Evolutionary conservation across 2,888 invertebrate genomes (phyloP), one percentile per base, ranked within the genome.

Genomic region (Cremastobaeus sp.): DNA sequence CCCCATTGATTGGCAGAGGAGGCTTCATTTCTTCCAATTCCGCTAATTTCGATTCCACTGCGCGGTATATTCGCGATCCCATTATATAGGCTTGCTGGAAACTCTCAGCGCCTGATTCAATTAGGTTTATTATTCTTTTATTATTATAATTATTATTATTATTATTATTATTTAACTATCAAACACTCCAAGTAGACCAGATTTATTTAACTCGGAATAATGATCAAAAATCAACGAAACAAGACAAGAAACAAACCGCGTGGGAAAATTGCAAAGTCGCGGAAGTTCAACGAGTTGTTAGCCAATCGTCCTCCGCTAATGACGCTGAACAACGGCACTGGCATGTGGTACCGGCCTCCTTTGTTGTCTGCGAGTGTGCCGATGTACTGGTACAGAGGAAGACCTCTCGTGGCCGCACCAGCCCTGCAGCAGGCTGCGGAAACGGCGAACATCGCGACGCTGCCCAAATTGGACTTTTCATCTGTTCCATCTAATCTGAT

Each of bases 361-460:
- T 52, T 62, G 47, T 82, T 85, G 8, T 83, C 82, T 0, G 82
- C 81, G 28, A 86, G 57, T 39, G 80, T 77, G 1, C 83, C 83
- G 14, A 87, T 83, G 45, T 87, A 86, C 32, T 79, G 79, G 69
- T 86, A 86, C 15, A 86, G 75, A 4, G 86, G 86, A 45, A 86
- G 72, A 18, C 85, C 82, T 20, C 78, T 81, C 37, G 83, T 83
- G 0, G 83, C 82, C 0, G 86, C 86, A 6, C 85, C 85, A 4
- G 86, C 86, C 74, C 86, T 86, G 69, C 86, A 86, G 20, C 83
- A 84, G 3, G 83, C 85, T 15, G 84, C 75, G 0, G 86, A 87
- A 0, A 86, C 80, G 0, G 78, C 85, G 9, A 84, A 78, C 20
- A 84, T 85, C 0, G 86, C 81, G 17, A 85, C 86, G 0, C 79